Evolutionary conservation across 2,888 invertebrate species (phyloP), one percentile per base, ranked within the genome.

Genomic region (Xestobium rufovillosum): DNA sequence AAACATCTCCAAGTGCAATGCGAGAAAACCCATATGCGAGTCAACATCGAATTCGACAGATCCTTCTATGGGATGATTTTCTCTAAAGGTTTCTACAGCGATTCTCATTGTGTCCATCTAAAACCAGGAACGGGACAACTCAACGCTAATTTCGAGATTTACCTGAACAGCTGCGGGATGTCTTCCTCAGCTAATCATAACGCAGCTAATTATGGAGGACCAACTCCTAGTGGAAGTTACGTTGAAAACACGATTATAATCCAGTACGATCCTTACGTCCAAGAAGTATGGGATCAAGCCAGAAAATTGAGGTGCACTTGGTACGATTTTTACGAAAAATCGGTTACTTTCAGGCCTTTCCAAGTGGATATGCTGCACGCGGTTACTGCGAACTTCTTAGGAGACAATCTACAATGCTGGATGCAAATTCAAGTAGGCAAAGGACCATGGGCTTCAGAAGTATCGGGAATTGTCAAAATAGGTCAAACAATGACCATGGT

Each of bases 401-500:
- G 92, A 15, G 92, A 92, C 67, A 92, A 92, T 69, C 70, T 92
- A 53, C 91, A 92, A 62, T 92, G 92, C 68, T 92, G 92, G 92
- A 92, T 92, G 92, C 92, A 92, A 67, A 92, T 92, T 53, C 92
- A 92, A 68, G 91, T 91, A 29, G 92, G 92, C 37, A 92, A 92
- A 63, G 92, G 92, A 48, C 92, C 92, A 1, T 92, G 92, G 92
- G 92, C 92, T n/a, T 89, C 89, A 9, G 92, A 92, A 68, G 92
- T 92, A 17, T 90, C 90, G 1, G 92, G 92, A 36, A 90, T 92
- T 56, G 92, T 92, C 6, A 92, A 92, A 69, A 92, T 92, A 49
- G 92, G 92, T 14, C 92, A 92, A 63, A 92, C 92, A 0, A 92
- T 92, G 92, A 92, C 92, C 8, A 92, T 92, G 92, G 92, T 92